A percentile compares a stretch with the other conserved stretches of the same genome.
phyloP scores from a whole-genome alignment of 2,797 vertebrate species.

The Lepus townsendii region DNA sequence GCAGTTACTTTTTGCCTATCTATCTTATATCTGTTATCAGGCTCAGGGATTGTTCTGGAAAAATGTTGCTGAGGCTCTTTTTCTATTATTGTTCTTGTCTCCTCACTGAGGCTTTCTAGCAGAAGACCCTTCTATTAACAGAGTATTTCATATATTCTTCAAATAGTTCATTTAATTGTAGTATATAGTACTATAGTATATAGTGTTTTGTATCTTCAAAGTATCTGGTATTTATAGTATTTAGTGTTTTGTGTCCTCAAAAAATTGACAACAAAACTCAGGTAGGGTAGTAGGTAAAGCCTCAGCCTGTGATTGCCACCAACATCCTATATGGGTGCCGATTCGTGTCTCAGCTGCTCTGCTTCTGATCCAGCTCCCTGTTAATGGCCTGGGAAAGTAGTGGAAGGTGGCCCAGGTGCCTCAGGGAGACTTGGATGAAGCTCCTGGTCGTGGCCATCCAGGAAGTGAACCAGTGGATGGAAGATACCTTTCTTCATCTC shows the following conservation, averaged over 20 bases:
- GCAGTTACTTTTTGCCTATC: neutral
- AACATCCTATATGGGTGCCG: too few relatives aligned
- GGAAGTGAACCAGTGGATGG: too few relatives aligned
- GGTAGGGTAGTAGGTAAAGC: neutral
- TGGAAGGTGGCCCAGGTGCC: too few relatives aligned
- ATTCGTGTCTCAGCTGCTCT: too few relatives aligned
- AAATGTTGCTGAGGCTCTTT: neutral
- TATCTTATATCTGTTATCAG: neutral
- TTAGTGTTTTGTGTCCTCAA: neutral
- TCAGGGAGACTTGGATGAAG: too few relatives aligned
- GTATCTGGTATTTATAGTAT: neutral
- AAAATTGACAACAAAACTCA: conserved; percentile 25
- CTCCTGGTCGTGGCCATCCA: too few relatives aligned
- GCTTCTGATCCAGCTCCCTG: too few relatives aligned
- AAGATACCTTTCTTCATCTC: too few relatives aligned
- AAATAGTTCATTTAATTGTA: neutral
- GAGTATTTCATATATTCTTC: neutral
- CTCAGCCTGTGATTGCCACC: too few relatives aligned
- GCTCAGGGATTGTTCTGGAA: neutral
- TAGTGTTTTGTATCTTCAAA: neutral
- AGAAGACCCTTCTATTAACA: neutral
- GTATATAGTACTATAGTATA: neutral
- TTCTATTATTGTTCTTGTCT: neutral
- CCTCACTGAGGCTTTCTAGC: neutral
- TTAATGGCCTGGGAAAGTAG: too few relatives aligned